Percentiles rank a stretch among this genome's conserved stretches.
phyloP scores from a whole-genome alignment of 1,140 invertebrate species.

The Hypsibius dujardini region DNA sequence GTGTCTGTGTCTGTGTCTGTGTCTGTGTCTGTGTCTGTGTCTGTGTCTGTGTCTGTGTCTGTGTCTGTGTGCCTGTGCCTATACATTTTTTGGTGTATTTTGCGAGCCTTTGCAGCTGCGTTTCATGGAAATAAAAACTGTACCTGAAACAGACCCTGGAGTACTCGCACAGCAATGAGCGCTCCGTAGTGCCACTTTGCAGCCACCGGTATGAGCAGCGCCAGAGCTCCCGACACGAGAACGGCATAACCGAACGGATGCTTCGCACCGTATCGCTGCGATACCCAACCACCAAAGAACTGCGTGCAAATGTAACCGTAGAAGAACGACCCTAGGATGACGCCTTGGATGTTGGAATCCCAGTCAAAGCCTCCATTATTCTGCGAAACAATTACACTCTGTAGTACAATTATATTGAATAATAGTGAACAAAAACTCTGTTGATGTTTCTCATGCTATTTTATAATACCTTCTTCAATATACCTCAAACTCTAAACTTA shows the following conservation, averaged over 20 bases:
- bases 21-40: too few relatives aligned
- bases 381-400: neutral
- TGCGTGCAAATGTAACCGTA: slow-evolving; percentile 66
- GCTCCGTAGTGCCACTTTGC: slow-evolving; percentile 29
- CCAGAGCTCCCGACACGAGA: neutral
- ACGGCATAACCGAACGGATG: slow-evolving; percentile 14
- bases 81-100: too few relatives aligned
- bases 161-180: slow-evolving; percentile 22
- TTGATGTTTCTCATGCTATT: too few relatives aligned
- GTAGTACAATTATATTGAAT: too few relatives aligned
- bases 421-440: too few relatives aligned
- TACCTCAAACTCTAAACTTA: too few relatives aligned
- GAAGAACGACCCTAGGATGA: slow-evolving; percentile 66
- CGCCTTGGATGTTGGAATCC: slow-evolving; percentile 54
- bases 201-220: slow-evolving; percentile 16
- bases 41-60: too few relatives aligned
- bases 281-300: slow-evolving; percentile 56
- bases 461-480: too few relatives aligned
- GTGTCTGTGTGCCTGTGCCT: too few relatives aligned
- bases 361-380: slow-evolving; percentile 55
- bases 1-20: too few relatives aligned
- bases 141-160: slow-evolving; percentile 24
- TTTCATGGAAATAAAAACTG: slow-evolving; percentile 30
- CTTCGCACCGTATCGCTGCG: slow-evolving; percentile 37
- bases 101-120: neutral